Evolutionary conservation across 2,888 invertebrate genomes (phyloP), one percentile per base, ranked within the genome.

Genomic region (Drosophila limbata): DNA sequence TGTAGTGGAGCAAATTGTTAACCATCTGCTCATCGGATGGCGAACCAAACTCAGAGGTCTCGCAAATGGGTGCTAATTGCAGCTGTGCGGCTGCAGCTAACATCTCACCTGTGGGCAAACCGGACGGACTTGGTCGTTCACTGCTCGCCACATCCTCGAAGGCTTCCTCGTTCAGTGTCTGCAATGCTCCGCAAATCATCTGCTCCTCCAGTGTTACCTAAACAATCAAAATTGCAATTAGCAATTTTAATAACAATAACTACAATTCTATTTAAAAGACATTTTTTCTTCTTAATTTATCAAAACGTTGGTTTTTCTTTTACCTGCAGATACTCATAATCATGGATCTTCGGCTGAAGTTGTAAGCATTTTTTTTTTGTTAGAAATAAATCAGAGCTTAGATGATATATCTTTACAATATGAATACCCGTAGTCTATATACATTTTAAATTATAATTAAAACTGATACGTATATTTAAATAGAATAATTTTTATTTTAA

Each of bases 121-220:
- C 94, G 92, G 94, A 93, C 81, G 93, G 93, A 87, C 94, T 93
- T 62, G 94, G 92, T 73, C 94, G 93, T 91, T 95, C 95, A 88
- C 94, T 96, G 91, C 96, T 96, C 80, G 96, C 93, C 45, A 97
- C 97, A 93, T 98, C 98, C 93, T 98, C 98, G 92, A 96, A 95
- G 8, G 98, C 98, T 93, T 98, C 98, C 93, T 98, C 98, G 93
- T 97, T 98, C 35, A 98, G 94, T 0, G 97, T 97, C 93, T 98
- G 97, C 67, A 98, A 93, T 2, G 98, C 97, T 71, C 98, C 98
- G 93, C 97, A 97, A 80, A 98, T 98, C 97, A 97, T 97, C 93
- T 98, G 97, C 91, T 98, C 98, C 93, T 98, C 98, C 81, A 98
- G 94, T 0, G 98, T 98, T 64, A 98, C 97, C 98, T 98, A 37